Base-by-base conservation (phyloP, 2,113 vertebrate genomes). In the Neotoma lepida region DNA sequence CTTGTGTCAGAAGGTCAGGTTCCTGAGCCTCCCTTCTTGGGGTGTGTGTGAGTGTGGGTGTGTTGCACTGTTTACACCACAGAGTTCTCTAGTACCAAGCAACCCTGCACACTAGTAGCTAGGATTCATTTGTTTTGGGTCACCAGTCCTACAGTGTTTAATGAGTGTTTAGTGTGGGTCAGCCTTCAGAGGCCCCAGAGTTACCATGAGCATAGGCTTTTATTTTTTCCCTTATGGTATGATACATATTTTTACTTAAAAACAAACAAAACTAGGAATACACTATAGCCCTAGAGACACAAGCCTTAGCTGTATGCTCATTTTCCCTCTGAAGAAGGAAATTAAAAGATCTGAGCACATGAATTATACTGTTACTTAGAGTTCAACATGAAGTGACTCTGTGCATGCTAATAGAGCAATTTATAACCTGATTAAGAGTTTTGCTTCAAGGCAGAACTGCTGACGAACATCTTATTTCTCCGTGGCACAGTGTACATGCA, bases 361-460 rank as follows among this genome's bases (percentile, higher is more conserved):
- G 81, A 92, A 81, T 92, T 95, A 28, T 58, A 41, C 51, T 80
- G 33, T 86, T 89, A 66, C 44, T 92, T 94, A 86, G 88, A 58
- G 7, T 39, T 68, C 61, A 56, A 18, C 58, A 30, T 54, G 61
- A 91, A 90, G 58, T 71, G 33, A 51, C 73, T 63, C 2, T 20
- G 14, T 84, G 44, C 44, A 58, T 88, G 56, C 24, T 35, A 63
- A 89, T 12, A 22, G 73, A 86, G 22, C 33, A 7, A 73, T 68
- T 93, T 93, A 58, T 84, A 94, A 88, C 71, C 44, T 78, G 86
- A 78, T 66, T 33, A 77, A 61, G 81, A 26, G 74, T 96, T 96
- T 82, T 91, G 73, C 81, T 96, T 87, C 86, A 73, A 82, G 61
- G 86, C 85, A 94, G 71, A 92, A 24, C 49, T 92, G 86, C 71